Percentiles rank a stretch among this genome's conserved stretches.
Evolutionary conservation across 2,888 invertebrate species (phyloP).

Genomic region (Ganaspis brasiliensis): DNA sequence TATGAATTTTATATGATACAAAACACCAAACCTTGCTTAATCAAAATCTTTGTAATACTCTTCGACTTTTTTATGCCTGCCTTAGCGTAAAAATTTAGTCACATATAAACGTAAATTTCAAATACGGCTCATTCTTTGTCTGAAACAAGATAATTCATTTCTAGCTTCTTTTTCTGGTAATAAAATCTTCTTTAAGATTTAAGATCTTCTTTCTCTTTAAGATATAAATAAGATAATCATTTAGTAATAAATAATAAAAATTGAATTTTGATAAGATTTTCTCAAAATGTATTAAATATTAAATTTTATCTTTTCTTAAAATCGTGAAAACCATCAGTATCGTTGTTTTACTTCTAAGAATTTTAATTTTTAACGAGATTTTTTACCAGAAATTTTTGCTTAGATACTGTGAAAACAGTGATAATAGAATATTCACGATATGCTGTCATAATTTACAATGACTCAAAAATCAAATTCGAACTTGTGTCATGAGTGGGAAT

Average conservation of each 20-base stretch:
- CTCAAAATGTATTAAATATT: too few relatives aligned
- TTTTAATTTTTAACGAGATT: background rate
- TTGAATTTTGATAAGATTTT: too few relatives aligned
- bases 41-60: constrained; percentile 66
- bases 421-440: background rate
- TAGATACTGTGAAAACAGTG: background rate
- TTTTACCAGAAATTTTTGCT: constrained; percentile 14
- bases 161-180: background rate
- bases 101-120: background rate
- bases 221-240: too few relatives aligned
- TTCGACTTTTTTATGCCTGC: constrained; percentile 68
- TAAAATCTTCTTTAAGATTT: background rate
- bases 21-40: constrained; percentile 47
- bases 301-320: too few relatives aligned
- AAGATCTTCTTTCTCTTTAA: background rate
- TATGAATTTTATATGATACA: constrained; percentile 32
- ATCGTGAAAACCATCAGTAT: too few relatives aligned
- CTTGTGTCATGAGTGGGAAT: too few relatives aligned
- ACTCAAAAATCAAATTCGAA: too few relatives aligned
- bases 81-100: constrained; percentile 43
- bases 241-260: too few relatives aligned
- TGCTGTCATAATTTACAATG: constrained; percentile 1
- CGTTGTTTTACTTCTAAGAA: background rate
- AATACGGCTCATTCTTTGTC: constrained; percentile 24
- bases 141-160: background rate